Base-by-base conservation (phyloP, 2,797 vertebrate species). In the Notolepis coatsorum region DNA sequence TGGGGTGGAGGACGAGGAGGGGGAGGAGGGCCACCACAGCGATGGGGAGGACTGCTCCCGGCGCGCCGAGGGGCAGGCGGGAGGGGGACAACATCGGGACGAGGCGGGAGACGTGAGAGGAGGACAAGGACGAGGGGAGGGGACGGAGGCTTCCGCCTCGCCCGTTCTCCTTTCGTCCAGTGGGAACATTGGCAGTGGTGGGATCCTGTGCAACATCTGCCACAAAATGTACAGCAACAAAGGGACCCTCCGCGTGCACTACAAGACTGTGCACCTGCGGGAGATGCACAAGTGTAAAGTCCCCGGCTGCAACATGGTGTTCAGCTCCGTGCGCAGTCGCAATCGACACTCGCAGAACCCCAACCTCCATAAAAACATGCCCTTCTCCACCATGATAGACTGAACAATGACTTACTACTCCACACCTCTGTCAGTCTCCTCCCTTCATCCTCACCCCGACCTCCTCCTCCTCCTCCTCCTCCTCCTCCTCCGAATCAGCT, bases 141-240 rank as follows among this genome's bases (percentile, higher is more conserved):
- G 70, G 15, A 52, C 71, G 68, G 90, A 89, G 59, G 61, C 82
- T 28, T 88, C 89, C 75, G 86, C 89, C 61, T 95, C 96, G 42
- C 93, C 95, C 54, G 91, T 95, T 84, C 92, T 94, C 86, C 92
- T 91, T 79, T 93, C 91, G 9, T 86, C 95, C 85, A 91, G 89
- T 9, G 88, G 84, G 68, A 94, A 92, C 49, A 91, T 92, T 76
- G 94, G 93, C 65, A 91, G 91, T 73, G 88, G 93, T 77, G 95
- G 97, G 85, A 95, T 98, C 89, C 93, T 97, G 89, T 99, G 98
- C 92, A 96, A 93, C 92, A 98, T 99, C 91, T 99, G 97, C 92
- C 96, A 97, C 92, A 99, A 99, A 95, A 94, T 97, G 94, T 99
- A 99, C 93, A 99, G 97, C 93, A 99, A 98, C 96, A 99, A 98